These are phyloP conservation scores for Drosophila persimilis DNA, from an alignment of 1,140 invertebrate species.

Conservation along the genomic window DNA sequence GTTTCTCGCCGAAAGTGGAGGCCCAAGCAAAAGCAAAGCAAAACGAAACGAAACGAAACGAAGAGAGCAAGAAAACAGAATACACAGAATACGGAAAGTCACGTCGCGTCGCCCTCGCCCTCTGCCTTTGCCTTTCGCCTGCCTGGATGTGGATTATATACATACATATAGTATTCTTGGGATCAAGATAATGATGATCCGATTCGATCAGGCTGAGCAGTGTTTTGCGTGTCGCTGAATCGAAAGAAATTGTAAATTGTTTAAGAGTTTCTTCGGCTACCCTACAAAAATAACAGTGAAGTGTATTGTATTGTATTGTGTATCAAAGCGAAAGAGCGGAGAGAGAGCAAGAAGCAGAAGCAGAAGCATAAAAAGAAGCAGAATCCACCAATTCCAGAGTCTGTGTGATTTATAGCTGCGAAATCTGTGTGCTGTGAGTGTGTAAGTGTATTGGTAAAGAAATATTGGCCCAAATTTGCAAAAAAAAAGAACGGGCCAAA, in stretches of 20 bases:
- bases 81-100: conserved; percentile 43
- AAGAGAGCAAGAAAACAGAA: conserved; percentile 6
- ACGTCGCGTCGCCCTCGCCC: conserved; percentile 26
- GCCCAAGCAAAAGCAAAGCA: conserved; percentile 14
- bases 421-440: conserved; percentile 8
- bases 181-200: conserved; percentile 65
- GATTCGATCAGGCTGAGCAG: conserved; percentile 51
- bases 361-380: conserved; percentile 23
- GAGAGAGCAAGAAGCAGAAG: conserved; percentile 23
- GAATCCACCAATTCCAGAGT: conserved; percentile 61
- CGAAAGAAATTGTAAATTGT: conserved; percentile 18
- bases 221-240: conserved; percentile 33
- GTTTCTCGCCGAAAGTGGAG: conserved; percentile 54
- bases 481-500: neutral
- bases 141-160: conserved; percentile 49
- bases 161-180: conserved; percentile 32
- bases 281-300: conserved; percentile 41
- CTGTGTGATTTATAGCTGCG: conserved; percentile 39
- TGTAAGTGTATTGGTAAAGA: conserved; percentile 30
- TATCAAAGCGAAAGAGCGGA: conserved; percentile 44
- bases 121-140: conserved; percentile 5
- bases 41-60: conserved; percentile 4
- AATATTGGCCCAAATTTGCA: conserved; percentile 13
- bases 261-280: conserved; percentile 39
- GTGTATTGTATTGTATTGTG: conserved; percentile 20